Base-by-base conservation (phyloP, 2,113 vertebrate species). In the Xerus inauris region DNA sequence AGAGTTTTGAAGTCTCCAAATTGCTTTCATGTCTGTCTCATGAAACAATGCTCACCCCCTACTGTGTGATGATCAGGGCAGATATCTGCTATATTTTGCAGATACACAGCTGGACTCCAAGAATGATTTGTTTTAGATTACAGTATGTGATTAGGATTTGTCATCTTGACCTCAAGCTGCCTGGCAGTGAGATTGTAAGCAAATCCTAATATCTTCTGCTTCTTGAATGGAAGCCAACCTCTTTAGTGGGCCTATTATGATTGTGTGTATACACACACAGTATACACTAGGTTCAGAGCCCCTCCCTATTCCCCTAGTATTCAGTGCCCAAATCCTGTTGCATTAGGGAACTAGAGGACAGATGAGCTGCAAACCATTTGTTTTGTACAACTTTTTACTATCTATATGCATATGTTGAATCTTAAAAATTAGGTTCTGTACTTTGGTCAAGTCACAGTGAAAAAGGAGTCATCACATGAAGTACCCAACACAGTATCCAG, bases 351-450 rank as follows among this genome's bases (percentile, higher is more conserved):
- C 26, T 75, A 72, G 10, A 26, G 24, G 54, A 64, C 45, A 11
- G 4, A 26, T 42, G 20, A 79, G 13, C 47, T 83, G 28, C 49
- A 51, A 89, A 77, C 4, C 32, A 69, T 59, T 90, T 87, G 51
- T 71, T 69, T 40, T 45, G 30, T 14, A 42, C 35, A 84, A 20
- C 9, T 57, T 88, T 95, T 88, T 82, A 47, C 13, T 69, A 32
- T 12, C 17, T 64, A 14, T 38, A 8, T 26, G 80, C 32, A 8
- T 72, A 79, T 73, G 76, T 67, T 94, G 59, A 95, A 30, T 80
- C 87, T 95, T 45, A 92, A 75, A 81, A 84, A 88, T 83, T 71
- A 89, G 47, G 19, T 79, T 71, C 42, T 84, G 4, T n/a, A 26
- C 57, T 80, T 84, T 3, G 59, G 26, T 77, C 35, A 89, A 72